phyloP scores from a whole-genome alignment of 2,797 vertebrate species.

The Liasis olivaceus region DNA sequence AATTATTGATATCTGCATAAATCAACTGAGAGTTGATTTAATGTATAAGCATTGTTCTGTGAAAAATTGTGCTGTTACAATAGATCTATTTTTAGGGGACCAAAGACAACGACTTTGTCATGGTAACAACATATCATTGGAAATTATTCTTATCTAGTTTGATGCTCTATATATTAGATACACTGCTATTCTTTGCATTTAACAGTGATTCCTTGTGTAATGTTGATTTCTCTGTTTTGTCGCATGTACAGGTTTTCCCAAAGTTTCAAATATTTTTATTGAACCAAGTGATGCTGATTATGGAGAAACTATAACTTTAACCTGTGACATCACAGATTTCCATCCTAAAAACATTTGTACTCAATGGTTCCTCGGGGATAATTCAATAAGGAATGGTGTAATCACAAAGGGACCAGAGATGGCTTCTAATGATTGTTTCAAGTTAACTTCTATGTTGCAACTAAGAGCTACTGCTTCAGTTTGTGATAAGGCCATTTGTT shows the following conservation, averaged over 20 bases:
- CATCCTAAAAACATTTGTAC: neutral
- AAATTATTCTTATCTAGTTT: neutral
- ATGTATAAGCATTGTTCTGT: neutral
- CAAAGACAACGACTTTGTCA: neutral
- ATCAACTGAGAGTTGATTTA: neutral
- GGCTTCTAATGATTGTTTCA: neutral
- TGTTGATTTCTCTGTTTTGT: neutral
- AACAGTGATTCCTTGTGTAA: neutral
- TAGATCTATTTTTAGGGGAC: neutral
- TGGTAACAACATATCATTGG: neutral
- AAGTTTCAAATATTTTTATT: slow-evolving; percentile 14
- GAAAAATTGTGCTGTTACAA: neutral
- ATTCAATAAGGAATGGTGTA: neutral
- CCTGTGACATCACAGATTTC: slow-evolving; percentile 19
- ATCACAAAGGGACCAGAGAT: neutral
- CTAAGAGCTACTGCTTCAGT: slow-evolving; percentile 32
- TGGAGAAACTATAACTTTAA: slow-evolving; percentile 14
- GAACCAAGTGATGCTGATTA: slow-evolving; percentile 20
- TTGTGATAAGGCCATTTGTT: slow-evolving; percentile 9
- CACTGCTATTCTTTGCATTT: neutral
- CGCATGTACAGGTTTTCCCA: slow-evolving; percentile 26
- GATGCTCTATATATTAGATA: neutral
- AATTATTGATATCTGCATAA: neutral
- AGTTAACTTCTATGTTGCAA: neutral
- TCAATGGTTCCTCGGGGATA: neutral